Evolutionary conservation across 2,888 invertebrate species (phyloP), one percentile per base, ranked within the genome.

Genomic region (Ornithoptera priamus): DNA sequence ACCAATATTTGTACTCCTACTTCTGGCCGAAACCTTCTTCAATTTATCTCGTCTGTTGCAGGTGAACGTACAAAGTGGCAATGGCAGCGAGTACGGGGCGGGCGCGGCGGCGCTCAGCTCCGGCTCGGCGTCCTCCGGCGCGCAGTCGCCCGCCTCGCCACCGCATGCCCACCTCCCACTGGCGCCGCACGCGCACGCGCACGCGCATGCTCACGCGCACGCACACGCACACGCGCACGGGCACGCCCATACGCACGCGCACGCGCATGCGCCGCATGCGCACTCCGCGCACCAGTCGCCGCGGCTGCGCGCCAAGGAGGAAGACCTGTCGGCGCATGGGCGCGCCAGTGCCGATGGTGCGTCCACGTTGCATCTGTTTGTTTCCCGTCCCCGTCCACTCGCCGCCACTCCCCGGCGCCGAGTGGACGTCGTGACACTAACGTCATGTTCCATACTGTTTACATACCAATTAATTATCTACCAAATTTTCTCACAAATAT

Each of bases 311-410:
- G 92, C 94, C 81, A 94, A 95, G 85, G 95, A 95, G 85, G 95
- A 95, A 82, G 94, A 94, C 76, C 93, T 94, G 74, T 93, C 94
- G 73, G 87, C 94, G 77, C 94, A 94, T 80, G 94, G 94, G 56
- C 91, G 94, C 75, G 93, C 94, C 84, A 94, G 94, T 82, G 93
- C 94, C 15, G 94, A 94, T 80, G 94, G 94, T 94, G 72, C 80
- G 76, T 78, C 18, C 12, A 17, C 18, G 8, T 39, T 10, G 10
- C 39, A 1, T 39, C 10, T 10, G 39, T 39, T 39, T 1, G 39
- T 39, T 8, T 39, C 8, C 39, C 7, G 39, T 10, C 8, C 7
- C 39, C 8, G 7, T 10, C 8, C 39, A 10, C 39, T 7, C 39
- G 1, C 39, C 39, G 39, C 39, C 39, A 7, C 39, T 5, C 39